Percentiles rank a stretch among this genome's conserved stretches.
phyloP scores from a whole-genome alignment of 2,113 vertebrate species.

The Motacilla alba region DNA sequence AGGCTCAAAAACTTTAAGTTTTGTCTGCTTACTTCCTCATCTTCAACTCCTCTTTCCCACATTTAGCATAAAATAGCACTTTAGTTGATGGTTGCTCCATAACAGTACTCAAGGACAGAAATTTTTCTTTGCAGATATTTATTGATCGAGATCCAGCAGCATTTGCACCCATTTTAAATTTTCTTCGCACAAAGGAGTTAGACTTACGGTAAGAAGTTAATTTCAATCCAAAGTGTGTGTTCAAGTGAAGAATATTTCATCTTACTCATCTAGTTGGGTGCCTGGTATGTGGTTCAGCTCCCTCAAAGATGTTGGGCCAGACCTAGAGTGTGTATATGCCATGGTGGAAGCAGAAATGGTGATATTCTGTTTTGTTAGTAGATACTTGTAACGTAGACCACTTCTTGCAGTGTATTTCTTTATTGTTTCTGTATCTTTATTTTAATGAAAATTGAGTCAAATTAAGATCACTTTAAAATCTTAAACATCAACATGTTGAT shows the following conservation, averaged over 20 bases:
- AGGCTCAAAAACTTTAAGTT: neutral
- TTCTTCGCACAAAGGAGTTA: conserved; percentile 97
- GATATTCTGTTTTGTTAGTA: neutral
- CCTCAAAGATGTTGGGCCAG: neutral
- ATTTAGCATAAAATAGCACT: neutral
- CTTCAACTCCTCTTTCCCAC: neutral
- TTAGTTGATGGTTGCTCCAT: neutral
- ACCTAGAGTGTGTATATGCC: neutral
- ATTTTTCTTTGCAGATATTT: conserved; percentile 87
- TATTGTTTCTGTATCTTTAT: neutral
- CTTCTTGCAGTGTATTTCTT: neutral
- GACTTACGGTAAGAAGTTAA: conserved; percentile 84
- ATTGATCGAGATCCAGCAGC: conserved; percentile 97
- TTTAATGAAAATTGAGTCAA: neutral
- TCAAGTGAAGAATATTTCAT: neutral
- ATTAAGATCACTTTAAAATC: neutral
- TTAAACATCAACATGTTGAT: neutral
- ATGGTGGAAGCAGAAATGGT: neutral
- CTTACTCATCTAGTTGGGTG: neutral
- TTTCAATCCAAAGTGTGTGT: neutral
- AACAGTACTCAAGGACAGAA: neutral
- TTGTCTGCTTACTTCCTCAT: neutral
- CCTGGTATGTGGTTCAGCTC: neutral
- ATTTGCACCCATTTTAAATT: conserved; percentile 98
- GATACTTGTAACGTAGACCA: neutral